A percentile compares a stretch with the other conserved stretches of the same genome.
Conservation (phyloP, 2,113 vertebrate species). For the Pogonocichla stellata region DNA sequence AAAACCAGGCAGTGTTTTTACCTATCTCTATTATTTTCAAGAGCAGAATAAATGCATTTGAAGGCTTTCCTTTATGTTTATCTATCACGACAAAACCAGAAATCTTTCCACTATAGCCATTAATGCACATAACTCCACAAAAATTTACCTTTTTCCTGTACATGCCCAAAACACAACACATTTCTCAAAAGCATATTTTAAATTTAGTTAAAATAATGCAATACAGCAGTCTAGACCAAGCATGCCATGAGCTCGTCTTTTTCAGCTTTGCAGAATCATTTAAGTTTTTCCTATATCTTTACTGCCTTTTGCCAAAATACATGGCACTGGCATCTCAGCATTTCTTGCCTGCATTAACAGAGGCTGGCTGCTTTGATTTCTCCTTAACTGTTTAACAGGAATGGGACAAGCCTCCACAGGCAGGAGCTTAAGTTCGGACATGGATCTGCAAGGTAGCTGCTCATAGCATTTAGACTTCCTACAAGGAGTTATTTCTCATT, state of each 20-base stretch:
- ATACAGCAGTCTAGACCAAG: not conserved
- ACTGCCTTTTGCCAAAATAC: slow-evolving; percentile 18
- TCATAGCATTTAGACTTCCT: not conserved
- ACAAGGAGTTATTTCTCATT: not conserved
- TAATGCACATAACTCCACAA: not conserved
- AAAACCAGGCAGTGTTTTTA: not conserved
- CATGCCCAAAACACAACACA: not conserved
- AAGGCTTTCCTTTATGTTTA: not conserved
- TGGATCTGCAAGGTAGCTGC: not conserved
- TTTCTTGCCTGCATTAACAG: not conserved
- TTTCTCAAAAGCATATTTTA: slow-evolving; percentile 22
- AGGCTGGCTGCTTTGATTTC: not conserved
- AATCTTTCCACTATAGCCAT: not conserved
- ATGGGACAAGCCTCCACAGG: not conserved
- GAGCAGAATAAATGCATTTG: not conserved
- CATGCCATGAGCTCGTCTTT: not conserved
- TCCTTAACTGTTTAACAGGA: not conserved
- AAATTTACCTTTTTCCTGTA: not conserved
- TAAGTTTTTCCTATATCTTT: not conserved
- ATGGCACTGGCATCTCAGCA: not conserved
- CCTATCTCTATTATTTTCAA: not conserved
- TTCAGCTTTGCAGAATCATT: not conserved
- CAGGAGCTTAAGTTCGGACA: not conserved
- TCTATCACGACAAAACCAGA: not conserved
- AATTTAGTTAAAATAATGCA: not conserved